A percentile compares a stretch with the other conserved stretches of the same genome.
phyloP scores from a whole-genome alignment of 1,140 invertebrate genomes.

The Saccostrea echinata region DNA sequence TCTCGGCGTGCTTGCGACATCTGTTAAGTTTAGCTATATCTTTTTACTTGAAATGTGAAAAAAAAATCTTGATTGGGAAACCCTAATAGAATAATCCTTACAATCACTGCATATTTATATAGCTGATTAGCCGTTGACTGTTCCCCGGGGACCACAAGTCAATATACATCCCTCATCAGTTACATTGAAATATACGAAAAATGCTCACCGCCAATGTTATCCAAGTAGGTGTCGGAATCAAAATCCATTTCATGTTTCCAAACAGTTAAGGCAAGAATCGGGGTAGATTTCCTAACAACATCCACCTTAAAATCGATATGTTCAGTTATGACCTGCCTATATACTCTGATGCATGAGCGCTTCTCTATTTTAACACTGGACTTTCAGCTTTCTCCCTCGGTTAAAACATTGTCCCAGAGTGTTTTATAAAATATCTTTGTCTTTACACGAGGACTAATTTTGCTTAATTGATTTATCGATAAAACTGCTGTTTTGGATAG shows the following conservation, averaged over 20 bases:
- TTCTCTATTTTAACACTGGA: neutral
- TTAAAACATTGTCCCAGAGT: neutral
- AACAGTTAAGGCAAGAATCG: neutral
- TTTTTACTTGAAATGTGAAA: no score
- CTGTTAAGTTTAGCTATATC: no score
- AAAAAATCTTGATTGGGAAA: no score
- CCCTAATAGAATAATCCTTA: no score
- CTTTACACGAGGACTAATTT: neutral
- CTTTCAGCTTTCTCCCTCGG: no score
- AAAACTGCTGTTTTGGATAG: neutral
- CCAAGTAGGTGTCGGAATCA: neutral
- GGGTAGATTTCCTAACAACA: neutral
- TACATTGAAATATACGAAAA: neutral
- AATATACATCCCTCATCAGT: no score
- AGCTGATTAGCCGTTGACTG: no score
- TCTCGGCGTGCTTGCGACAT: no score
- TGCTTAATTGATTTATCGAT: neutral
- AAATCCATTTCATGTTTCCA: slow-evolving; percentile 34
- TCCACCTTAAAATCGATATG: neutral
- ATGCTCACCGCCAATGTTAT: neutral
- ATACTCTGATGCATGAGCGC: no score
- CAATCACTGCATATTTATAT: no score
- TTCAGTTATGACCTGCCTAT: neutral
- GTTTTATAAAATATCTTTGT: neutral
- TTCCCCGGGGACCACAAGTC: no score